Evolutionary conservation across 2,113 vertebrate genomes (phyloP).

Genomic region (Athene noctua): DNA sequence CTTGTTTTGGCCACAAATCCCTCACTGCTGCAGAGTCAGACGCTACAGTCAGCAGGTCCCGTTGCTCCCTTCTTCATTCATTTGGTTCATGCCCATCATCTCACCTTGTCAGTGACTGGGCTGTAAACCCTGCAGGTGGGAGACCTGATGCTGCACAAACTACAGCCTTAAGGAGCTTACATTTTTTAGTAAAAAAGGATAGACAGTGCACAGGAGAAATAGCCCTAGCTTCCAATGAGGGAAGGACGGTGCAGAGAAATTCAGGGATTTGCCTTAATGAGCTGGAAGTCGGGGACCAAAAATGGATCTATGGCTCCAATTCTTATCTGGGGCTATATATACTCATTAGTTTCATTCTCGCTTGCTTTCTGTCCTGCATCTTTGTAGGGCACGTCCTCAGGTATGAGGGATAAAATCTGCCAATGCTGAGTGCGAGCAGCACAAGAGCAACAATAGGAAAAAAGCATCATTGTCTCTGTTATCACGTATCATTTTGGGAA

Average conservation of each 20-base stretch:
- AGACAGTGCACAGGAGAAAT: neutral
- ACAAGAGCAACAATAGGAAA: neutral
- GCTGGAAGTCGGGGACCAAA: neutral
- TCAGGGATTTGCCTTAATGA: neutral
- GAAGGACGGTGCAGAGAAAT: neutral
- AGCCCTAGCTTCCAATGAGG: neutral
- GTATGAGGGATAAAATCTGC: neutral
- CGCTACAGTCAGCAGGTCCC: neutral
- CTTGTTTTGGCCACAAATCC: neutral
- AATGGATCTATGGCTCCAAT: neutral
- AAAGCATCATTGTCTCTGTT: neutral
- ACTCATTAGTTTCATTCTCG: neutral
- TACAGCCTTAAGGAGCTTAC: fast-evolving
- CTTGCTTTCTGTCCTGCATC: neutral
- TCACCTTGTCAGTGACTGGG: neutral
- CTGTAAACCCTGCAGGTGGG: neutral
- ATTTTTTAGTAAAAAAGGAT: neutral
- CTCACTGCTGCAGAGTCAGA: neutral
- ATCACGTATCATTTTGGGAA: neutral
- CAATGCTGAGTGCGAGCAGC: neutral
- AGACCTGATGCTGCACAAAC: neutral
- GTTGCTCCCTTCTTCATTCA: neutral
- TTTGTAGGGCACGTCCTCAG: fast-evolving
- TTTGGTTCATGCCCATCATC: neutral
- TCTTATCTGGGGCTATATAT: neutral